Base-by-base conservation (phyloP, 2,797 vertebrate species). In the Discoglossus pictus region DNA sequence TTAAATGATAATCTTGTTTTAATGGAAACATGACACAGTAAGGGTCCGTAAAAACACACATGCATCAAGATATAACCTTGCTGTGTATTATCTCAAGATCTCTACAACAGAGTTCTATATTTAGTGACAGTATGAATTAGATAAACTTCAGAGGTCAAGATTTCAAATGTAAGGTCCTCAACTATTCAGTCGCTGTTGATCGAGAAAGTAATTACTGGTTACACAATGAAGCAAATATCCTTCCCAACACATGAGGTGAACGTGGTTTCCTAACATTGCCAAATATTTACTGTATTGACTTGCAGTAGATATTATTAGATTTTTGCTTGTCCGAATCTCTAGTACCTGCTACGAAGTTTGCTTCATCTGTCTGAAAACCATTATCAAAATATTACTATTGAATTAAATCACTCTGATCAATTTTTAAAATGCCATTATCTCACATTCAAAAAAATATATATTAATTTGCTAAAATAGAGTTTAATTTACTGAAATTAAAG, bases 391-490 rank as follows among this genome's bases (percentile, higher is more conserved):
- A 25, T 43, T 51, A 60, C 52, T 50, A 61, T 7, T 62, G 78
- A 76, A 69, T 75, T 68, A 74, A 0, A 43, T 58, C 42, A 76
- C 17, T 63, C 75, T 68, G 73, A 81, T 84, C 80, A 69, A 71
- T 79, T 78, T 83, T 74, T 65, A 68, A 64, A 48, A 72, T 67
- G 69, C 50, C 50, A 66, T 75, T 73, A 59, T 0, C 47, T 60
- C 13, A 44, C 59, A 73, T 60, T 81, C 78, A 84, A 83, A 83
- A 80, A n/a, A n/a, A n/a, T n/a, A n/a, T n/a, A n/a, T n/a, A n/a
- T n/a, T n/a, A n/a, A n/a, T n/a, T n/a, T n/a, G n/a, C n/a, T n/a
- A n/a, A n/a, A n/a, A n/a, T n/a, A n/a, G n/a, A n/a, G n/a, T n/a
- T n/a, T n/a, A n/a, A n/a, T n/a, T n/a, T n/a, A n/a, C n/a, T n/a